Conservation (phyloP, 2,888 invertebrate species). For the Drosophila suboccidentalis region DNA sequence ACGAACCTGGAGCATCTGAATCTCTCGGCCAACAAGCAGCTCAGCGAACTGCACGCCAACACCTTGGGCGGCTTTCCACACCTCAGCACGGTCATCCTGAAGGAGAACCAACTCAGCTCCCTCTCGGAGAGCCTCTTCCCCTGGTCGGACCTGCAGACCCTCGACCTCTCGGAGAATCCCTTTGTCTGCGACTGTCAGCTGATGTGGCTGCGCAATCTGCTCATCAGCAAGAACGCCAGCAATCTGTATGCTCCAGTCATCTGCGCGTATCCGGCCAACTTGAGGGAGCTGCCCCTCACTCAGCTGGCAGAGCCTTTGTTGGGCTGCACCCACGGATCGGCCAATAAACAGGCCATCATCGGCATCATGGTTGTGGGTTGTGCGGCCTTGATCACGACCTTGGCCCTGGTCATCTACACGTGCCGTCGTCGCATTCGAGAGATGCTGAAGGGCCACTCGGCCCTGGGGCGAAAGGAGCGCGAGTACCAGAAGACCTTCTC, state of each 20-base stretch:
- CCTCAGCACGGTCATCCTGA: constrained; percentile 90
- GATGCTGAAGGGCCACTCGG: constrained; percentile 89
- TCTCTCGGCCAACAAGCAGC: constrained; percentile 91
- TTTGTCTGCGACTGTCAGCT: constrained; percentile 93
- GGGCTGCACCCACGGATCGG: constrained; percentile 93
- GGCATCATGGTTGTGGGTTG: constrained; percentile 91
- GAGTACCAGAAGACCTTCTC: constrained; percentile 96
- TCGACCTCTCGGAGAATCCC: constrained; percentile 94
- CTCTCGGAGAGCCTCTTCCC: constrained; percentile 92
- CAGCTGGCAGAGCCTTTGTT: constrained; percentile 91
- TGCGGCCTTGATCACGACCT: constrained; percentile 90
- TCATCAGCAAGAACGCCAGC: constrained; percentile 85
- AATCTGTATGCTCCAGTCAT: constrained; percentile 86
- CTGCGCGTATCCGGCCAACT: constrained; percentile 90
- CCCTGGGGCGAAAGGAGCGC: constrained; percentile 90
- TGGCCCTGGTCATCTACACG: constrained; percentile 91
- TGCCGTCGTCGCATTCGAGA: constrained; percentile 93
- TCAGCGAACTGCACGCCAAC: constrained; percentile 91
- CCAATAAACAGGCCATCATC: constrained; percentile 92
- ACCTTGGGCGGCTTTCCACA: constrained; percentile 92
- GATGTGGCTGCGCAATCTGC: constrained; percentile 91
- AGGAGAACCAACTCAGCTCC: constrained; percentile 91
- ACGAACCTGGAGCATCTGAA: constrained; percentile 92
- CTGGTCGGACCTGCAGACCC: constrained; percentile 91
- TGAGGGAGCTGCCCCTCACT: constrained; percentile 90